These are phyloP conservation scores for Catharus bicknelli DNA, from an alignment of 2,113 vertebrate species.

Conservation along the genomic window DNA sequence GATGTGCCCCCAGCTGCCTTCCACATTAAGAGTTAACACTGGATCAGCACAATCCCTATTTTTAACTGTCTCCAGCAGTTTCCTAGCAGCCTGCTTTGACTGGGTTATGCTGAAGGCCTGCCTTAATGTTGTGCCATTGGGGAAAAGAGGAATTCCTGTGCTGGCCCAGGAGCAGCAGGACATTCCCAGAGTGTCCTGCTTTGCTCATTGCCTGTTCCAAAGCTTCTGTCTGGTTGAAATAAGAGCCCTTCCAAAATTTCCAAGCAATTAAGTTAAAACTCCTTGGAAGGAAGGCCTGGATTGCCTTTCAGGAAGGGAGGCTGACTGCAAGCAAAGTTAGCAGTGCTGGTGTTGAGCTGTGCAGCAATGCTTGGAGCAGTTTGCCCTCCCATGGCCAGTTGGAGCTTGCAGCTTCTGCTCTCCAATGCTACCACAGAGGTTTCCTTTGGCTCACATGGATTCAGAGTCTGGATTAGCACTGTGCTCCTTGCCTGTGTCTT, in stretches of 20 bases:
- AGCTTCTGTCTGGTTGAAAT: slow-evolving; percentile 2
- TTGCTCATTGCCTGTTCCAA: neutral
- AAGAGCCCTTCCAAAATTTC: slow-evolving; percentile 6
- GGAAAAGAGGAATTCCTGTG: slow-evolving; percentile 46
- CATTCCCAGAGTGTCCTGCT: neutral
- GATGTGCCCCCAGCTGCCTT: neutral
- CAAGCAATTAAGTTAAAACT: slow-evolving; percentile 12
- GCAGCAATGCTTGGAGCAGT: slow-evolving; percentile 48
- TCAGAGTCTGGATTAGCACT: neutral
- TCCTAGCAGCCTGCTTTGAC: slow-evolving; percentile 33
- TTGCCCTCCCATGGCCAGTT: slow-evolving; percentile 60
- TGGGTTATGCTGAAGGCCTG: neutral
- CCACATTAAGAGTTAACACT: neutral
- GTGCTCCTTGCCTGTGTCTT: neutral
- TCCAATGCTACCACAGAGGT: neutral
- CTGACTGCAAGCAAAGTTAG: neutral
- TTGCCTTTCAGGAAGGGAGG: slow-evolving; percentile 2
- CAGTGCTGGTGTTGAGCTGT: neutral
- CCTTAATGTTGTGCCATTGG: neutral
- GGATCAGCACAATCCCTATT: neutral
- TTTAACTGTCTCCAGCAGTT: neutral
- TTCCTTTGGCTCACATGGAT: neutral
- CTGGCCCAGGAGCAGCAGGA: neutral
- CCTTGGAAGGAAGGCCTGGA: slow-evolving; percentile 23
- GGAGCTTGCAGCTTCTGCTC: slow-evolving; percentile 19